Evolutionary conservation across 64 coral and sea anemone species (phyloP).

Genomic region (Anthopleura sola): DNA sequence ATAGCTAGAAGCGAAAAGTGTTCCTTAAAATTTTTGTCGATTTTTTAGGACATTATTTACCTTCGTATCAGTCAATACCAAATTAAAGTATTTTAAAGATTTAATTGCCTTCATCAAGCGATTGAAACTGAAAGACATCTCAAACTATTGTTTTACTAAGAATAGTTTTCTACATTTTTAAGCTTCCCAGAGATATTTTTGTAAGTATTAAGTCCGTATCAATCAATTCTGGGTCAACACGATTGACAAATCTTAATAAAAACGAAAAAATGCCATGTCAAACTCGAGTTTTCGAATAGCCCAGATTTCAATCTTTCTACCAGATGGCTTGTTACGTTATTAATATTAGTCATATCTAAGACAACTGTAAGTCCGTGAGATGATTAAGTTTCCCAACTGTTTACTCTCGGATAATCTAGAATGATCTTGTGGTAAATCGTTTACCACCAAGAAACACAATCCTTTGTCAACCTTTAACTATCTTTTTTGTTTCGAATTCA

Average conservation of each 20-base stretch:
- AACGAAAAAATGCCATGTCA: too few species aligned
- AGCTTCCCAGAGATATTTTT: too few species aligned
- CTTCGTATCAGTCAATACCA: background rate
- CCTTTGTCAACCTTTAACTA: background rate
- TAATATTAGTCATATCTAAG: background rate
- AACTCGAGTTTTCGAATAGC: too few species aligned
- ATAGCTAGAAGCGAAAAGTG: too few species aligned
- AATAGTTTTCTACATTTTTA: too few species aligned
- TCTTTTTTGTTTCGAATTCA: background rate
- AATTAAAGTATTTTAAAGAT: background rate
- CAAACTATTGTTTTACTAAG: too few species aligned
- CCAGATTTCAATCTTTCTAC: background rate
- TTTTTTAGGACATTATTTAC: background rate
- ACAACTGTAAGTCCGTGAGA: background rate
- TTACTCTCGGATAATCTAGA: background rate
- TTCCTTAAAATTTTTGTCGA: too few species aligned
- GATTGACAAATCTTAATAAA: too few species aligned
- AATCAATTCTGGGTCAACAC: too few species aligned
- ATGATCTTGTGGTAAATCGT: background rate
- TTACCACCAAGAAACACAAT: background rate
- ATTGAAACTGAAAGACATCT: too few species aligned
- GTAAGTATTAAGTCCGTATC: too few species aligned
- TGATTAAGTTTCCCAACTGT: background rate
- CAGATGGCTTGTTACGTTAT: background rate
- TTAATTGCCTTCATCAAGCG: background rate